Conservation (phyloP, 2,797 vertebrate genomes). For the Typhlichthys subterraneus region DNA sequence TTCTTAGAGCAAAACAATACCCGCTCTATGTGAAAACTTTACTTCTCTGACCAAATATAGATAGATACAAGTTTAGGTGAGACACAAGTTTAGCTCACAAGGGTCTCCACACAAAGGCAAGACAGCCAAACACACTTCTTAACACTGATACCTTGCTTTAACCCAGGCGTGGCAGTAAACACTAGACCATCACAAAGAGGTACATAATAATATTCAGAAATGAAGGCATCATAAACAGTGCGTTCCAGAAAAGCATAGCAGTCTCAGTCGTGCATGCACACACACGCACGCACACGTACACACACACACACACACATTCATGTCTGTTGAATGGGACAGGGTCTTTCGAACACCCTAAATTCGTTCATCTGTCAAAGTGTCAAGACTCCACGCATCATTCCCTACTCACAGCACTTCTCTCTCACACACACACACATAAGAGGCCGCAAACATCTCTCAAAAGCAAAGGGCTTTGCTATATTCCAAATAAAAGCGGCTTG, state of each 20-base stretch:
- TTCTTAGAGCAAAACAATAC: too few species aligned
- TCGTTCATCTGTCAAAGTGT: slow-evolving; percentile 84
- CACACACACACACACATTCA: slow-evolving; percentile 36
- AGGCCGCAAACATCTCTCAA: slow-evolving; percentile 62
- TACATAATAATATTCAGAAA: slow-evolving; percentile 49
- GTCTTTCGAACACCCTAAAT: slow-evolving; percentile 79
- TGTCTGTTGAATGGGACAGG: slow-evolving; percentile 72
- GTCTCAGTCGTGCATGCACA: slow-evolving; percentile 49
- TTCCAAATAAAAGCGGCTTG: slow-evolving; percentile 72
- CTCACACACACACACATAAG: slow-evolving; percentile 23
- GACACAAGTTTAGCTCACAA: neutral
- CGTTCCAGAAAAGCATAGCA: slow-evolving; percentile 53
- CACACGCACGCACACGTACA: slow-evolving; percentile 32
- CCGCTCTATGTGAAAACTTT: too few species aligned
- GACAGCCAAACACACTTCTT: neutral
- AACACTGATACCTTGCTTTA: slow-evolving; percentile 9
- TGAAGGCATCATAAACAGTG: slow-evolving; percentile 51
- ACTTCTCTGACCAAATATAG: too few species aligned
- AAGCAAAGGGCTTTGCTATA: slow-evolving; percentile 71
- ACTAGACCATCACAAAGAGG: slow-evolving; percentile 19
- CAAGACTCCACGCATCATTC: slow-evolving; percentile 80
- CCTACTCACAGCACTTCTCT: slow-evolving; percentile 53
- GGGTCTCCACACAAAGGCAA: neutral
- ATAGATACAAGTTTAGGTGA: neutral
- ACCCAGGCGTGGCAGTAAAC: slow-evolving; percentile 32